Base-by-base conservation (phyloP, 2,888 invertebrate species). In the Mythimna ferrago region DNA sequence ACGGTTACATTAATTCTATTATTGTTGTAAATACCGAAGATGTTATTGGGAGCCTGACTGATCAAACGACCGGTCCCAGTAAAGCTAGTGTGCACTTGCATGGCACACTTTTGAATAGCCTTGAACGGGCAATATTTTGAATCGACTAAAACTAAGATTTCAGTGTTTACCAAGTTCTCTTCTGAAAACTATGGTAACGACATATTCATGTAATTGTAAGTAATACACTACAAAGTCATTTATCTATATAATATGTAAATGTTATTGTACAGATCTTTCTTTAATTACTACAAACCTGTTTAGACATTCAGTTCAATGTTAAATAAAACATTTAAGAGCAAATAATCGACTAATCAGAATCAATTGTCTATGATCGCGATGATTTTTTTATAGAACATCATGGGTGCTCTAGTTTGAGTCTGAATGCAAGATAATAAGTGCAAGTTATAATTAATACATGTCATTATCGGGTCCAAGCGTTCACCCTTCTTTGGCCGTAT, bases 371-470 rank as follows among this genome's bases (percentile, higher is more conserved):
- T 60, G 62, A 72, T 62, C 32, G 54, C 21, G 32, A 44, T 63
- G 61, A 19, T 48, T 32, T 32, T 32, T 69, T 66, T 44, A 44
- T 54, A 61, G 74, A 74, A 41, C 56, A 76, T 83, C 66, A 48
- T 21, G 60, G 65, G 38, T 86, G 87, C 68, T 87, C 86, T 65
- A 83, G 76, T 85, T 87, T 74, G 26, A 70, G 44, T 35, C 60
- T 78, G 73, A 84, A 88, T 80, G 73, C 63, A 66, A 81, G 80
- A 86, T 85, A 66, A 87, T 84, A 88, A 90, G 87, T 90, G 89
- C 88, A 87, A 88, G 89, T 89, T 90, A 92, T 91, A 92, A 93
- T 93, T 83, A 93, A 92, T 91, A 91, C 92, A 91, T 92, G 92
- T 93, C 92, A 94, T 94, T 94, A 94, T 87, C 79, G 79, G 64